A percentile compares a stretch with the other conserved stretches of the same genome.
Conservation (phyloP, 2,888 invertebrate genomes). For the Ophraella communa region DNA sequence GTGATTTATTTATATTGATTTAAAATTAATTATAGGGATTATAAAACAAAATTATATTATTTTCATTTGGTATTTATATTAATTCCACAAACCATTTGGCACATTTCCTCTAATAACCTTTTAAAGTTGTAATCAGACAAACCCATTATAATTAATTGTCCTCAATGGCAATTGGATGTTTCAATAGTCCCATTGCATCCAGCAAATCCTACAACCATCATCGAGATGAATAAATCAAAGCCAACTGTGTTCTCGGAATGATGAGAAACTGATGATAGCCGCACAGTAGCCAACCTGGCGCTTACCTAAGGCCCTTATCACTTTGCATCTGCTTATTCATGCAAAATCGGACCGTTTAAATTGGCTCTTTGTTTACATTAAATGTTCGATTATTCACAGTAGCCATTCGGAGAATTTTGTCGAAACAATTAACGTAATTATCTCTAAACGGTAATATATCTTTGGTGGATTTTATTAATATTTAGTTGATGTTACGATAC, state of each 20-base stretch:
- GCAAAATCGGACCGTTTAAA: slow-evolving; percentile 53
- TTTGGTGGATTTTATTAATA: no score
- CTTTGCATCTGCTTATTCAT: slow-evolving; percentile 49
- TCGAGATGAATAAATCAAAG: slow-evolving; percentile 55
- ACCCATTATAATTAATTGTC: neutral
- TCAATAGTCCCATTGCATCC: slow-evolving; percentile 10
- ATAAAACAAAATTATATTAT: no score
- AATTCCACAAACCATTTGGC: no score
- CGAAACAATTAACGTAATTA: neutral
- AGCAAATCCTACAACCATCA: slow-evolving; percentile 40
- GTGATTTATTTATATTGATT: no score
- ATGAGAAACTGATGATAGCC: slow-evolving; percentile 51
- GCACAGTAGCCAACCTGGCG: slow-evolving; percentile 49
- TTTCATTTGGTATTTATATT: no score
- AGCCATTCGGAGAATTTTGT: slow-evolving; percentile 17
- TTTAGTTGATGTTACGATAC: neutral
- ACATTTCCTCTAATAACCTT: neutral
- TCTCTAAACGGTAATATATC: neutral
- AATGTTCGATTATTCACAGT: slow-evolving; percentile 32
- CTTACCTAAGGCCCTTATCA: slow-evolving; percentile 45
- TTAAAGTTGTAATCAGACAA: neutral
- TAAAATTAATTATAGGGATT: no score
- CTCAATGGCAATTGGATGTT: neutral
- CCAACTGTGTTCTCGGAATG: slow-evolving; percentile 49
- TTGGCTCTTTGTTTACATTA: slow-evolving; percentile 56